phyloP scores from a whole-genome alignment of 2,113 vertebrate species.

The Tachuris rubrigastra region DNA sequence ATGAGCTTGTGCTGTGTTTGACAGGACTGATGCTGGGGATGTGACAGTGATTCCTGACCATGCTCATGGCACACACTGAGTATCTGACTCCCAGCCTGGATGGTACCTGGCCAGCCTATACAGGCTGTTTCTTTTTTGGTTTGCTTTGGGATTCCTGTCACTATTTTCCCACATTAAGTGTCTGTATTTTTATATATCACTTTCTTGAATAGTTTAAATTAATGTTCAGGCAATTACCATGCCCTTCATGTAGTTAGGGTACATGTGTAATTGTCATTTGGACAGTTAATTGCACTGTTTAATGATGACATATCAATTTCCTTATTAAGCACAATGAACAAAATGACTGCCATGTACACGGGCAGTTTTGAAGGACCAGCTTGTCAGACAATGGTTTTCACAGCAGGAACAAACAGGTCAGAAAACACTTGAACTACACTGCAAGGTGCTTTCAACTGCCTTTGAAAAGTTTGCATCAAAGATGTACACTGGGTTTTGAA shows the following conservation, averaged over 20 bases:
- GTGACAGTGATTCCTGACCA: background rate
- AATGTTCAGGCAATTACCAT: background rate
- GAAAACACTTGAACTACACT: background rate
- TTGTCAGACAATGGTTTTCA: background rate
- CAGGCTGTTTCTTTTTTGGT: background rate
- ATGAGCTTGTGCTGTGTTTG: background rate
- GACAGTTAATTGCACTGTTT: conserved; percentile 23
- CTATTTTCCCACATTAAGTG: background rate
- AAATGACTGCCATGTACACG: background rate
- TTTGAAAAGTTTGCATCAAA: background rate
- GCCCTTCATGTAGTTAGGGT: background rate
- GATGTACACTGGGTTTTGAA: background rate
- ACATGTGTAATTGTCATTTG: background rate
- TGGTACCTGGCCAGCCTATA: background rate
- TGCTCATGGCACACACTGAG: rapidly evolving
- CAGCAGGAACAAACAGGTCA: background rate
- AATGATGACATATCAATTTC: background rate
- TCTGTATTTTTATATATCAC: background rate
- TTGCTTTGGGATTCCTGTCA: background rate
- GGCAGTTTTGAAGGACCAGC: background rate
- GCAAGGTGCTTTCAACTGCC: background rate
- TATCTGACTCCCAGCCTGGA: rapidly evolving
- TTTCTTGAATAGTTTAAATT: background rate
- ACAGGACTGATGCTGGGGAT: rapidly evolving
- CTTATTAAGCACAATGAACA: background rate